Percentiles rank a stretch among this genome's conserved stretches.
phyloP scores from a whole-genome alignment of 2,797 vertebrate genomes.

The Ibycter americanus region DNA sequence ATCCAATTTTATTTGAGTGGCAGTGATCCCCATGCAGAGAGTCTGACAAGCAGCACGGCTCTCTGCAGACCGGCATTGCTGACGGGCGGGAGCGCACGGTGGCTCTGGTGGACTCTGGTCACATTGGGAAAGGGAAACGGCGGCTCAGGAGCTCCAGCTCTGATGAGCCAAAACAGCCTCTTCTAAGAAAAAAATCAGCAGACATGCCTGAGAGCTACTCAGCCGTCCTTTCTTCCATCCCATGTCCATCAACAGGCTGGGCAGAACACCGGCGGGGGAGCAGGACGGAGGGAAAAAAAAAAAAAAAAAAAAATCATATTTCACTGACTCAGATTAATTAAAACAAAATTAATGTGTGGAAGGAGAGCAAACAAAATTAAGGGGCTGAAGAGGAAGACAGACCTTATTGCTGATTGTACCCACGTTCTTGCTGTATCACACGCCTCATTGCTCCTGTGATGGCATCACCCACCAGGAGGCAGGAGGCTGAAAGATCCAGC shows the following conservation, averaged over 20 bases:
- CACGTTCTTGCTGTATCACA: background rate
- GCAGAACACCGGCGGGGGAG: background rate
- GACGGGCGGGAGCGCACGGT: background rate
- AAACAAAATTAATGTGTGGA: background rate
- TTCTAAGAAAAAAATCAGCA: slow-evolving; percentile 21
- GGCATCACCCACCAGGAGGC: background rate
- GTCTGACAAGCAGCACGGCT: background rate
- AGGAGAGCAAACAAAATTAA: background rate
- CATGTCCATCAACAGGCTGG: background rate
- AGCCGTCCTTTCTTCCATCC: background rate
- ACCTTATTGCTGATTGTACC: background rate
- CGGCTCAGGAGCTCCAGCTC: background rate
- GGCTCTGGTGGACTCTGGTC: background rate
- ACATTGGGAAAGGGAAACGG: slow-evolving; percentile 24
- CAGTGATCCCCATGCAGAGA: rapidly evolving
- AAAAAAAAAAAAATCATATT: background rate
- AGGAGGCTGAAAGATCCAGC: background rate
- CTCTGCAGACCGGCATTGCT: background rate
- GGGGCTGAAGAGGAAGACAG: background rate
- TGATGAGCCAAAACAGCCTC: background rate
- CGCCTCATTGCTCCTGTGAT: background rate
- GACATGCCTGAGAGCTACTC: background rate
- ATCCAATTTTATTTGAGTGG: background rate
- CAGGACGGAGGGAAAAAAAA: no score
- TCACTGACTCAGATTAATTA: background rate